A percentile compares a stretch with the other conserved stretches of the same genome.
phyloP scores from a whole-genome alignment of 2,888 invertebrate species.

The Nematopogon swammerdamellus region DNA sequence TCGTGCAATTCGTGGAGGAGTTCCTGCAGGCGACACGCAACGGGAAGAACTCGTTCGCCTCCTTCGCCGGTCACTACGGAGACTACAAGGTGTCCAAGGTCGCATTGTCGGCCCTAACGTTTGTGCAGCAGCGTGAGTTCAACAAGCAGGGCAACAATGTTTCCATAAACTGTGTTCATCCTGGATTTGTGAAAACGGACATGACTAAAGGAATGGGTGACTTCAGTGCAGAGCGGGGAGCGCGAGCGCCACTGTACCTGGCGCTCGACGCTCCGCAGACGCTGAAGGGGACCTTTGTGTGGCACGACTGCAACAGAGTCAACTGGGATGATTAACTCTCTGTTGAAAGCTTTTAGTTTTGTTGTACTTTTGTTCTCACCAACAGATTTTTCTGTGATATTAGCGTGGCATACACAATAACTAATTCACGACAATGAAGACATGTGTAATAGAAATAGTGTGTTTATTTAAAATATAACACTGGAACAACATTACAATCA shows the following conservation, averaged over 20 bases:
- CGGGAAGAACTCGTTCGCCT: conserved; percentile 34
- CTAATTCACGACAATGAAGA: no score
- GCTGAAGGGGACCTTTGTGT: conserved; percentile 43
- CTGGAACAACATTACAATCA: no score
- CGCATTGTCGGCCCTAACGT: conserved; percentile 43
- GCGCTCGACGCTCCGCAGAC: conserved; percentile 43
- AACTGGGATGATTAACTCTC: conserved; percentile 48
- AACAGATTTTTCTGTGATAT: not conserved
- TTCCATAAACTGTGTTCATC: conserved; percentile 48
- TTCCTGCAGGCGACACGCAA: conserved; percentile 55
- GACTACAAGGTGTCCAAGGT: conserved; percentile 52
- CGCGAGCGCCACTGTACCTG: conserved; percentile 38
- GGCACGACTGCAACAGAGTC: conserved; percentile 49
- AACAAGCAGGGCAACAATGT: conserved; percentile 46
- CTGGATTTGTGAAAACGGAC: conserved; percentile 48
- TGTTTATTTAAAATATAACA: no score
- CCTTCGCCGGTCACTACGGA: conserved; percentile 44
- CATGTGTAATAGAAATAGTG: no score
- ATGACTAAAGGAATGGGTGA: conserved; percentile 52
- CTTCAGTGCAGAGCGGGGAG: conserved; percentile 42
- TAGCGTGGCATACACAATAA: not conserved
- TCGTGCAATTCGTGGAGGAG: conserved; percentile 51
- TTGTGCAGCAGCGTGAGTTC: conserved; percentile 44
- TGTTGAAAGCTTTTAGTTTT: conserved; percentile 29
- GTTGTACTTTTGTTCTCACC: conserved; percentile 17